A percentile compares a stretch with the other conserved stretches of the same genome.
Evolutionary conservation across 2,113 vertebrate species (phyloP).

Genomic region (Chinchilla lanigera): DNA sequence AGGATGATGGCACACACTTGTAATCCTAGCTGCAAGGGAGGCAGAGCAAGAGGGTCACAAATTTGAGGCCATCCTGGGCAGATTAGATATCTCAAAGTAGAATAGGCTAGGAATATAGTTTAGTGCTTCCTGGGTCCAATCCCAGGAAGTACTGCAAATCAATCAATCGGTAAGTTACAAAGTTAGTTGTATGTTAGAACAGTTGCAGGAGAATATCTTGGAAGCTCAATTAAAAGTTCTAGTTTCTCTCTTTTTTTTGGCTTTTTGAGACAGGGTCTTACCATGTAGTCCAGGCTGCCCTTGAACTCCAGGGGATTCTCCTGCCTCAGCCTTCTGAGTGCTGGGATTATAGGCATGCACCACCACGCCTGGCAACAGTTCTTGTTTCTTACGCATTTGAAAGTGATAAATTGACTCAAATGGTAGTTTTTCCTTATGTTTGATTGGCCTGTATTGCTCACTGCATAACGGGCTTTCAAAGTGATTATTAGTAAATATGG

Average conservation of each 20-base stretch:
- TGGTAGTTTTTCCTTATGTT: not conserved
- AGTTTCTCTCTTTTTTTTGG: not conserved
- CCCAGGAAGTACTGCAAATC: not conserved
- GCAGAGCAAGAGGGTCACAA: not conserved
- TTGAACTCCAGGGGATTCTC: not conserved
- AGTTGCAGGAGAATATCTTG: not conserved
- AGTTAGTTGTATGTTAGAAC: not conserved
- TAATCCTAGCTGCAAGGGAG: not conserved
- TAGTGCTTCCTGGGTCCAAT: not conserved
- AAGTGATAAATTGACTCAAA: conserved; percentile 18
- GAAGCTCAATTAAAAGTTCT: not conserved
- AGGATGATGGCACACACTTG: not conserved
- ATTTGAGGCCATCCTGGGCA: not conserved
- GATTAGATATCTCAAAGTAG: not conserved
- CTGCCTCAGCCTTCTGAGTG: not conserved
- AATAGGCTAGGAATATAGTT: not conserved
- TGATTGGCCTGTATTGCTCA: not conserved
- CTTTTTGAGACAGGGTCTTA: not conserved
- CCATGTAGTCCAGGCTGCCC: not conserved
- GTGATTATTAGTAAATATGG: not conserved
- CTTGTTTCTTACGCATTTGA: conserved; percentile 2
- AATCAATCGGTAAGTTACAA: not conserved
- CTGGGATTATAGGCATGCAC: not conserved
- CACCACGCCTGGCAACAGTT: not conserved
- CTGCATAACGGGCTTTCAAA: not conserved